Percentiles rank a stretch among this genome's conserved stretches.
These are phyloP conservation scores for Chromis chromis DNA, from an alignment of 2,797 vertebrate species.

Conservation along the genomic window DNA sequence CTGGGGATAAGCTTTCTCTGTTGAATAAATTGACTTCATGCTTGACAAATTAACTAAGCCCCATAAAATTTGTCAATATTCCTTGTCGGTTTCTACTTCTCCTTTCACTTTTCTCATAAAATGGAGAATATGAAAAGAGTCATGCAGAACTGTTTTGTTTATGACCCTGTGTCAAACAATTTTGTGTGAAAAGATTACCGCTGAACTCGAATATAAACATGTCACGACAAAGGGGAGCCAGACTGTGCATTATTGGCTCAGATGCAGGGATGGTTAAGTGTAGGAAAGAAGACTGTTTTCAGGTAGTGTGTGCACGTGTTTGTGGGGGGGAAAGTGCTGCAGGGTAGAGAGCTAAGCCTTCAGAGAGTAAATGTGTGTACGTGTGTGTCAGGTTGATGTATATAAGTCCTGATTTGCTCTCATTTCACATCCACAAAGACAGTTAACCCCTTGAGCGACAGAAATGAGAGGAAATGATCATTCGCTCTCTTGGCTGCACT, in stretches of 20 bases:
- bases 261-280: neutral
- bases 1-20: neutral
- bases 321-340: slow-evolving; percentile 10
- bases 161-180: neutral
- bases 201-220: slow-evolving; percentile 34
- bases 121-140: neutral
- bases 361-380: neutral
- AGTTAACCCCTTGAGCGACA: slow-evolving; percentile 56
- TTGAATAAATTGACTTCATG: neutral
- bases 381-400: slow-evolving; percentile 63
- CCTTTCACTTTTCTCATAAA: slow-evolving; percentile 29
- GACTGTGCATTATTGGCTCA: neutral
- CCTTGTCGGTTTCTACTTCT: slow-evolving; percentile 10
- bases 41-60: neutral
- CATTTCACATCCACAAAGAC: slow-evolving; percentile 48
- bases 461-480: slow-evolving; percentile 54
- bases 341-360: slow-evolving; percentile 26
- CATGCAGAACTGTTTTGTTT: slow-evolving; percentile 10
- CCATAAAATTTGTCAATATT: slow-evolving; percentile 10
- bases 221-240: slow-evolving; percentile 6
- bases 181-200: slow-evolving; percentile 21
- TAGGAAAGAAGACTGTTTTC: slow-evolving; percentile 8
- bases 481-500: slow-evolving; percentile 37
- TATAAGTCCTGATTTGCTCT: slow-evolving; percentile 60
- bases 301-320: slow-evolving; percentile 30